Conservation (phyloP, 2,888 invertebrate species). For the Loripinus fragilis region DNA sequence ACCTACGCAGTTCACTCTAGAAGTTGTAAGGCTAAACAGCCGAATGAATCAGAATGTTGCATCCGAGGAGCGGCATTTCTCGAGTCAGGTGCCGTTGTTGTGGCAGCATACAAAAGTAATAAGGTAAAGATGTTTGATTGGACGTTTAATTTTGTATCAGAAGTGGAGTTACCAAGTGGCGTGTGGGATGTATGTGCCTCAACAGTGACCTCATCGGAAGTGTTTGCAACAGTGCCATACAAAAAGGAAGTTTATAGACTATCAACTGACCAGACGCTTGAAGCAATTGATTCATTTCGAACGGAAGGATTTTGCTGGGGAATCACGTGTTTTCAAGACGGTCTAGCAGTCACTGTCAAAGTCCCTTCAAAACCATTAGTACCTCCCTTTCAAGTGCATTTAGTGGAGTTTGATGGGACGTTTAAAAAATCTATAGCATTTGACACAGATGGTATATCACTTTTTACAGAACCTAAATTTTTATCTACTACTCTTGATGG, state of each 20-base stretch:
- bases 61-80: slow-evolving; percentile 58
- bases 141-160: slow-evolving; percentile 39
- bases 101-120: slow-evolving; percentile 63
- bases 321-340: slow-evolving; percentile 52
- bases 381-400: slow-evolving; percentile 53
- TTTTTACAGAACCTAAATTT: slow-evolving; percentile 54
- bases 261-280: slow-evolving; percentile 22
- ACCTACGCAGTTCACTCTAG: slow-evolving; percentile 53
- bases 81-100: slow-evolving; percentile 48
- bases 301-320: slow-evolving; percentile 59
- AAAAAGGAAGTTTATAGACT: slow-evolving; percentile 47
- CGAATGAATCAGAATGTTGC: slow-evolving; percentile 52
- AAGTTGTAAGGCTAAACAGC: slow-evolving; percentile 48
- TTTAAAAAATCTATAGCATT: slow-evolving; percentile 43
- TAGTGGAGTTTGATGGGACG: slow-evolving; percentile 50
- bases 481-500: slow-evolving; percentile 53
- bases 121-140: slow-evolving; percentile 60
- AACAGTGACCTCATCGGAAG: slow-evolving; percentile 27
- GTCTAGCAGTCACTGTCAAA: slow-evolving; percentile 53
- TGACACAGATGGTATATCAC: slow-evolving; percentile 38
- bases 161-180: slow-evolving; percentile 51
- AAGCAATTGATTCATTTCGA: slow-evolving; percentile 36
- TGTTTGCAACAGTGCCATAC: slow-evolving; percentile 53
- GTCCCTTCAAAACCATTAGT: slow-evolving; percentile 34
- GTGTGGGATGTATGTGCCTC: slow-evolving; percentile 61